Percentiles rank a stretch among this genome's conserved stretches.
These are phyloP conservation scores for Neuroterus valhalla DNA, from an alignment of 1,140 invertebrate species.

Conservation along the genomic window DNA sequence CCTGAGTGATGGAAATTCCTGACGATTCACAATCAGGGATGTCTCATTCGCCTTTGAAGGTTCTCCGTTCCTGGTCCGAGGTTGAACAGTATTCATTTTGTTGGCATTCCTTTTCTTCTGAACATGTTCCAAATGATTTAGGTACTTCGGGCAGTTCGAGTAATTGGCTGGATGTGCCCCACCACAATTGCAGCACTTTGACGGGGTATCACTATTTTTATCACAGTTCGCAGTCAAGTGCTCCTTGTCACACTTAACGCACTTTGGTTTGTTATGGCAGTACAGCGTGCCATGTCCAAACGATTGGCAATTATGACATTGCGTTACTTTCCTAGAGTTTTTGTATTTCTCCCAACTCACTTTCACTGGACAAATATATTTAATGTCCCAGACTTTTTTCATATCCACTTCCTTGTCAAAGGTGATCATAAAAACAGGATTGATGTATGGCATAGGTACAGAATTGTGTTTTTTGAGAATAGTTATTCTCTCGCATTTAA, in stretches of 20 bases:
- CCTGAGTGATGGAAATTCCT: too few relatives aligned
- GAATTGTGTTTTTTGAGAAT: background rate
- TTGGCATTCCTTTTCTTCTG: background rate
- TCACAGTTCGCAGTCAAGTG: slow-evolving; percentile 40
- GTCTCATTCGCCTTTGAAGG: background rate
- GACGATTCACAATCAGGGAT: too few relatives aligned
- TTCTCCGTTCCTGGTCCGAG: background rate
- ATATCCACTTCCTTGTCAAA: too few relatives aligned
- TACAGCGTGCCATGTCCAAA: too few relatives aligned
- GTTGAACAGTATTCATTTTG: background rate
- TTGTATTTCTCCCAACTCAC: too few relatives aligned
- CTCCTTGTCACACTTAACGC: slow-evolving; percentile 47
- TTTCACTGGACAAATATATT: slow-evolving; percentile 39
- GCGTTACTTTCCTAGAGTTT: too few relatives aligned
- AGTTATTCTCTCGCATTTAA: background rate
- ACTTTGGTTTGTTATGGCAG: too few relatives aligned
- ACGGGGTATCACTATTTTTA: slow-evolving; percentile 22
- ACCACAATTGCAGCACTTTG: slow-evolving; percentile 44
- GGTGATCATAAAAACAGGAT: background rate
- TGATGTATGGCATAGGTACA: background rate
- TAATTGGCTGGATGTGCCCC: slow-evolving; percentile 45
- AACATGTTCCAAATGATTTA: background rate
- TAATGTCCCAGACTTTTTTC: slow-evolving; percentile 3
- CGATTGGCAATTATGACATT: too few relatives aligned
- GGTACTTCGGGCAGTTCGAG: slow-evolving; percentile 27